Conservation (phyloP, 2,113 vertebrate genomes). For the Nibea coibor region DNA sequence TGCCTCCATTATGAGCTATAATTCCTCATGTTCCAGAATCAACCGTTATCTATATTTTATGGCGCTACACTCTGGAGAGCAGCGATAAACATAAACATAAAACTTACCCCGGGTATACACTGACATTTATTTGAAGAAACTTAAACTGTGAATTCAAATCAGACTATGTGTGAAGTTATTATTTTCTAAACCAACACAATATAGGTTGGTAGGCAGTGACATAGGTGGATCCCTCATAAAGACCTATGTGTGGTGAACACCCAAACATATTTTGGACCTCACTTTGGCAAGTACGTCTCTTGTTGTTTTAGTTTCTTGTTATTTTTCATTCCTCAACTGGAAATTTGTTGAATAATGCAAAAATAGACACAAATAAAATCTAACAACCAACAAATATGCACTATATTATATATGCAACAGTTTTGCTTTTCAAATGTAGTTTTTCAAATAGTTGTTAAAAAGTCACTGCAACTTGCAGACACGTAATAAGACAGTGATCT, state of each 20-base stretch:
- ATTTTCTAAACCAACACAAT: neutral
- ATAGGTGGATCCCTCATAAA: neutral
- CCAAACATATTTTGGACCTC: too few species aligned
- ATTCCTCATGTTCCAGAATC: neutral
- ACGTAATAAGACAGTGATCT: neutral
- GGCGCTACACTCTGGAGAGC: neutral
- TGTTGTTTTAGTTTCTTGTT: neutral
- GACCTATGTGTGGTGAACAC: neutral
- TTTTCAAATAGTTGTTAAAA: neutral
- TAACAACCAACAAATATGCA: neutral
- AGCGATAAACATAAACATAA: neutral
- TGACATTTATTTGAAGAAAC: neutral
- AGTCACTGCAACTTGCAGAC: neutral
- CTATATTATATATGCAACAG: too few species aligned
- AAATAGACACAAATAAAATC: neutral
- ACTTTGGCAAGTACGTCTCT: neutral
- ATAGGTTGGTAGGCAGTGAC: neutral
- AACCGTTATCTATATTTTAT: neutral
- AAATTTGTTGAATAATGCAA: neutral
- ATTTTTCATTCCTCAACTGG: too few species aligned
- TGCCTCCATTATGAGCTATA: neutral
- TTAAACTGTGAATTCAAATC: neutral
- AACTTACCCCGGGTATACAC: neutral
- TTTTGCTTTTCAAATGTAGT: neutral
- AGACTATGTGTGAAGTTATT: neutral